Evolutionary conservation across 2,113 vertebrate genomes (phyloP).

Genomic region (Ploceus nigricollis): DNA sequence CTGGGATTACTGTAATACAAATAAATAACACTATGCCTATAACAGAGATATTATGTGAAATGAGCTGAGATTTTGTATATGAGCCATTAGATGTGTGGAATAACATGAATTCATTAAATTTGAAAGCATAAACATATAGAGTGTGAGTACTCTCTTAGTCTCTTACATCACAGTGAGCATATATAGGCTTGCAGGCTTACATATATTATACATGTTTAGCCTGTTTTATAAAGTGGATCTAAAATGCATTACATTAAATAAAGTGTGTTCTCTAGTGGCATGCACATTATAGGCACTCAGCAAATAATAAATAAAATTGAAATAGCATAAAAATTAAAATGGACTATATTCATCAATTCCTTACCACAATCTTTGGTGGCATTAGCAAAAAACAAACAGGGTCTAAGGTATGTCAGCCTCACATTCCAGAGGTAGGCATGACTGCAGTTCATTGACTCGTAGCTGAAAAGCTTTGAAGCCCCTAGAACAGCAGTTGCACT

Average conservation of each 20-base stretch:
- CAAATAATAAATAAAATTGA: constrained; percentile 10
- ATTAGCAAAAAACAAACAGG: background rate
- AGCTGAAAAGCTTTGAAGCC: background rate
- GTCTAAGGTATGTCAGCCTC: background rate
- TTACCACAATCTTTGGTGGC: background rate
- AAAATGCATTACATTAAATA: constrained; percentile 17
- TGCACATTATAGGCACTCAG: background rate
- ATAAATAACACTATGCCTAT: constrained; percentile 23
- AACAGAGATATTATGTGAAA: background rate
- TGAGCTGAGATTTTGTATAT: constrained; percentile 1
- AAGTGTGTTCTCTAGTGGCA: background rate
- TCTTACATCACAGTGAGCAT: background rate
- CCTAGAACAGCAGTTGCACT: background rate
- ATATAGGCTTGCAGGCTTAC: background rate
- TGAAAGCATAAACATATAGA: background rate
- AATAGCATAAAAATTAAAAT: constrained; percentile 12
- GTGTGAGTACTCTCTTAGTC: background rate
- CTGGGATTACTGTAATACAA: background rate
- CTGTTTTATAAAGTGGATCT: background rate
- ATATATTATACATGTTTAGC: background rate
- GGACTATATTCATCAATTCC: background rate
- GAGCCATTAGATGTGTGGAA: background rate
- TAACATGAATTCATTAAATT: constrained; percentile 38
- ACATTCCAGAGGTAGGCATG: accelerated
- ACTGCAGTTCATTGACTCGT: background rate